A percentile compares a stretch with the other conserved stretches of the same genome.
phyloP scores from a whole-genome alignment of 2,113 vertebrate genomes.

The Anhinga anhinga region DNA sequence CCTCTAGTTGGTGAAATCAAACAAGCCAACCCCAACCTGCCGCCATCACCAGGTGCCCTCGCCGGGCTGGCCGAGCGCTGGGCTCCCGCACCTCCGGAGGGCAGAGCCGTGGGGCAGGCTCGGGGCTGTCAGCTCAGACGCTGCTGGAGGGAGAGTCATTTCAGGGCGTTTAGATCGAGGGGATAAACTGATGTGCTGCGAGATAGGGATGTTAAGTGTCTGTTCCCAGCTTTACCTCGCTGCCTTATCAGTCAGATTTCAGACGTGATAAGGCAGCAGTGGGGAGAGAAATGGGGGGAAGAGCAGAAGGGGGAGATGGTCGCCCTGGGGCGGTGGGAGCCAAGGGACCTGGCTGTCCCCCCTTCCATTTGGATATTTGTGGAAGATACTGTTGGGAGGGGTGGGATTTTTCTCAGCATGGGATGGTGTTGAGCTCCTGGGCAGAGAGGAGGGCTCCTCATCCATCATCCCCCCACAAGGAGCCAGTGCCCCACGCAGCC shows the following conservation, averaged over 20 bases:
- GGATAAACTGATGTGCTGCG: background rate
- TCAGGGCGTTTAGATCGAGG: background rate
- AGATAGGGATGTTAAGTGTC: background rate
- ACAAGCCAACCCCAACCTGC: background rate
- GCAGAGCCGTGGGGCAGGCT: background rate
- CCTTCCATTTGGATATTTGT: background rate
- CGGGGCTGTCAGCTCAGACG: background rate
- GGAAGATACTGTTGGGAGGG: background rate
- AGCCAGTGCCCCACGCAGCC: background rate
- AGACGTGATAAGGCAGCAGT: background rate
- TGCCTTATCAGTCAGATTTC: background rate
- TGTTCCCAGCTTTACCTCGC: background rate
- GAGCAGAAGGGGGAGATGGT: background rate
- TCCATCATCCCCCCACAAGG: background rate
- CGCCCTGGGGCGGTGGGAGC: rapidly evolving
- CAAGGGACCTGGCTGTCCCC: background rate
- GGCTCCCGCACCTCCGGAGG: rapidly evolving
- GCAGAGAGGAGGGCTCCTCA: background rate
- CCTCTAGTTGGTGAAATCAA: background rate
- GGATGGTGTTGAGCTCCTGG: background rate
- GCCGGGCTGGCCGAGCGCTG: background rate
- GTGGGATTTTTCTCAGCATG: background rate
- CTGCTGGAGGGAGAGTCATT: background rate
- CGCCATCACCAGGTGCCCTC: rapidly evolving
- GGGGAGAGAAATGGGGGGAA: background rate